These are phyloP conservation scores for Syrrhaptes paradoxus DNA, from an alignment of 2,113 vertebrate genomes.

Conservation along the genomic window DNA sequence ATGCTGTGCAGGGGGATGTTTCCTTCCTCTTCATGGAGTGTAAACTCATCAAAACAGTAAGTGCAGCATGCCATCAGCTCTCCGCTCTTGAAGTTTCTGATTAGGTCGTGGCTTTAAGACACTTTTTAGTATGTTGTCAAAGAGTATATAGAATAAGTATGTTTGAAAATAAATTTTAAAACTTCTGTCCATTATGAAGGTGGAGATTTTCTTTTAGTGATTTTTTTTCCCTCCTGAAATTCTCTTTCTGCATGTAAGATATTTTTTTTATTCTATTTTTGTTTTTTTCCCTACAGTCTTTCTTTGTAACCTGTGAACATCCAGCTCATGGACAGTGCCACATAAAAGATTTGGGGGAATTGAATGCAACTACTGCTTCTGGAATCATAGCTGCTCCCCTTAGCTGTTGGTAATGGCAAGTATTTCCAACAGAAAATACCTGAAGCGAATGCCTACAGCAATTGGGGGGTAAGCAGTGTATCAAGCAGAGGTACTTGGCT, in stretches of 20 bases:
- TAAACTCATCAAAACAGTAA: constrained; percentile 64
- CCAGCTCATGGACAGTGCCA: background rate
- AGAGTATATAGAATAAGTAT: background rate
- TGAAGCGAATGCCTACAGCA: background rate
- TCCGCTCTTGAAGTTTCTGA: background rate
- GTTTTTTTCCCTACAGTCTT: no score
- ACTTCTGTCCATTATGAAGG: background rate
- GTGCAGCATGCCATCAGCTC: background rate
- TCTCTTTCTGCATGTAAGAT: background rate
- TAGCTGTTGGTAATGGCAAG: background rate
- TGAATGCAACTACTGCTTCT: background rate
- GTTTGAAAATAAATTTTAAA: background rate
- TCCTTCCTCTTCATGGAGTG: constrained; percentile 60
- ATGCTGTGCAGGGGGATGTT: constrained; percentile 58
- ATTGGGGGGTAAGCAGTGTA: background rate
- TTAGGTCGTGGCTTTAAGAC: background rate
- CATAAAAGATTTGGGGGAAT: rapidly evolving
- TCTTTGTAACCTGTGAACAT: background rate
- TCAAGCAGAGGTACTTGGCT: background rate
- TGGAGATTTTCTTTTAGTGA: background rate
- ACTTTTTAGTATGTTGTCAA: background rate
- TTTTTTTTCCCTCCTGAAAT: background rate
- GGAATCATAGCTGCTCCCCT: background rate
- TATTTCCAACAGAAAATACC: background rate
- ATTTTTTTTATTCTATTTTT: background rate